These are phyloP conservation scores for Eclectus roratus DNA, from an alignment of 2,113 vertebrate species.

Conservation along the genomic window DNA sequence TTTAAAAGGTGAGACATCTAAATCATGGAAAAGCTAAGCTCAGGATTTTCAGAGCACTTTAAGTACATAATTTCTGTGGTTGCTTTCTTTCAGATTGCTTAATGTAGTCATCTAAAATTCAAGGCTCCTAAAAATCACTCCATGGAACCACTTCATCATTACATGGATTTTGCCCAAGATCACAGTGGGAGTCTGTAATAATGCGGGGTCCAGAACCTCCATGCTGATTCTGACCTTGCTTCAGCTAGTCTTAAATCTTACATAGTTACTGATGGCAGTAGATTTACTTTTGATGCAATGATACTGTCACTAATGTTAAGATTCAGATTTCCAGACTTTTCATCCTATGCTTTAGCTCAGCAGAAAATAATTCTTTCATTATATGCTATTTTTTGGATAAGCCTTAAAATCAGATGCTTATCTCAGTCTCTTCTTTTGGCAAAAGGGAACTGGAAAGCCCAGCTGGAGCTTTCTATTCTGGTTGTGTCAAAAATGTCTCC, in stretches of 20 bases:
- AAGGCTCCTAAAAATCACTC: constrained; percentile 62
- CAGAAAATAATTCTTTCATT: constrained; percentile 53
- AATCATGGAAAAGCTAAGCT: constrained; percentile 49
- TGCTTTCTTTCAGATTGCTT: constrained; percentile 51
- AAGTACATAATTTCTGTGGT: constrained; percentile 44
- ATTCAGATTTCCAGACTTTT: constrained; percentile 24
- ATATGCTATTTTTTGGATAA: constrained; percentile 38
- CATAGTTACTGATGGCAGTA: constrained; percentile 44
- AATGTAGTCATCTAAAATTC: constrained; percentile 62
- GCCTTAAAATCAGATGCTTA: constrained; percentile 44
- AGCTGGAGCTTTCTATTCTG: constrained; percentile 40
- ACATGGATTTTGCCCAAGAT: constrained; percentile 51
- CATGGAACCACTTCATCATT: constrained; percentile 26
- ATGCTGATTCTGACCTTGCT: constrained; percentile 56
- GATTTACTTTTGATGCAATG: constrained; percentile 27
- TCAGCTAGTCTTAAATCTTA: constrained; percentile 46
- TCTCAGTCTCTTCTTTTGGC: constrained; percentile 47
- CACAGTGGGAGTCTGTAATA: neutral
- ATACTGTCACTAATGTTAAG: constrained; percentile 22
- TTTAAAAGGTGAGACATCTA: constrained; percentile 34
- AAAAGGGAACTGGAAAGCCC: constrained; percentile 37
- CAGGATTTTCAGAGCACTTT: constrained; percentile 39
- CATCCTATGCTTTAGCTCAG: constrained; percentile 22
- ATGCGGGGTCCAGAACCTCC: constrained; percentile 27
- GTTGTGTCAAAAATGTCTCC: constrained; percentile 15